Conservation (phyloP, 2,113 vertebrate genomes). For the Bos javanicus region DNA sequence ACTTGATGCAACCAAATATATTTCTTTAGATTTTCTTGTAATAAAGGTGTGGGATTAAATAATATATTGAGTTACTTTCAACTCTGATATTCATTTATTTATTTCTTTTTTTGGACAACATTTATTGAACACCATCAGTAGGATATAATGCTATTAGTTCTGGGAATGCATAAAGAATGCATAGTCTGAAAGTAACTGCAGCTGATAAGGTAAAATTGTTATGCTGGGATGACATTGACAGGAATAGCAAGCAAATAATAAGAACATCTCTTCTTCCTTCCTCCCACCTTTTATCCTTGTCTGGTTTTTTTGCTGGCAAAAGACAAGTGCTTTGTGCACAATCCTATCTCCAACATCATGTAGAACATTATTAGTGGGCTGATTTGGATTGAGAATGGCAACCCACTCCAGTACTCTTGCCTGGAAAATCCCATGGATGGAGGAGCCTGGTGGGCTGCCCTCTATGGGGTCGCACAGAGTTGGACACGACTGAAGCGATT, state of each 20-base stretch:
- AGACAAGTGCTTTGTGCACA: not conserved
- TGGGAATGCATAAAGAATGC: not conserved
- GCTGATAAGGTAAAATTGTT: not conserved
- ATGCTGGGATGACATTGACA: not conserved
- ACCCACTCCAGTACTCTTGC: too few relatives aligned
- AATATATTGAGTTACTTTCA: not conserved
- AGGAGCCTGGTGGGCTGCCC: too few relatives aligned
- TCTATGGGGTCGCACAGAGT: too few relatives aligned
- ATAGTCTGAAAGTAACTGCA: not conserved
- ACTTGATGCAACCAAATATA: not conserved
- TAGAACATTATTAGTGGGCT: not conserved
- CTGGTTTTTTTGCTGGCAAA: not conserved
- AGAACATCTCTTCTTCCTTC: not conserved
- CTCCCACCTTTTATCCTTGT: not conserved
- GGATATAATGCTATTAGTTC: not conserved
- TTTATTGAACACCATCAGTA: not conserved
- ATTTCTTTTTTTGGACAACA: not conserved
- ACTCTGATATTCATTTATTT: not conserved
- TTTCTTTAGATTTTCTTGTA: constrained; percentile 1
- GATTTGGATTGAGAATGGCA: not conserved
- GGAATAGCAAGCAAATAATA: not conserved
- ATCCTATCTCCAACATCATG: not conserved
- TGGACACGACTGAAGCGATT: too few relatives aligned
- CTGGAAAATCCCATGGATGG: too few relatives aligned
- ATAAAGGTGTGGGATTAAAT: not conserved